Percentiles rank a stretch among this genome's conserved stretches.
These are phyloP conservation scores for Harmothoe impar DNA, from an alignment of 2,888 invertebrate genomes.

Conservation along the genomic window DNA sequence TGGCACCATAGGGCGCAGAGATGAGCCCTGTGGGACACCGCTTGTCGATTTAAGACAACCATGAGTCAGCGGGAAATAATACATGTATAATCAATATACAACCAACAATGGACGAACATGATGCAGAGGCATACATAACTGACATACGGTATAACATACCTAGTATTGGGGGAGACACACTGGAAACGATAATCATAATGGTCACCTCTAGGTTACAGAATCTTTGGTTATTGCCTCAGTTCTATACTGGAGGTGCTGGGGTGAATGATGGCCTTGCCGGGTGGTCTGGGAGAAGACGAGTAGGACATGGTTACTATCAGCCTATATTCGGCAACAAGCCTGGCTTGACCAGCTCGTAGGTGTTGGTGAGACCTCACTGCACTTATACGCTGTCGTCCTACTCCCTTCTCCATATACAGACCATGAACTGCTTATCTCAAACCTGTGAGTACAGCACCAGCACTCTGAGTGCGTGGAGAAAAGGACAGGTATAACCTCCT, in stretches of 20 bases:
- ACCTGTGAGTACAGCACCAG: conserved; percentile 12
- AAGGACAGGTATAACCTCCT: not conserved
- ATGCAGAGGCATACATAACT: not conserved
- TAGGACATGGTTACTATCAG: too few species aligned
- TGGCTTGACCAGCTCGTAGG: not conserved
- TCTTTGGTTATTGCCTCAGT: not conserved
- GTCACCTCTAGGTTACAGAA: not conserved
- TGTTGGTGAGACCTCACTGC: not conserved
- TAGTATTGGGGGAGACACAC: too few species aligned
- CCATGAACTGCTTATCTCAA: not conserved
- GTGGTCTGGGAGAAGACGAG: not conserved
- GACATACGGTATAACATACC: not conserved
- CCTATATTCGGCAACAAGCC: not conserved
- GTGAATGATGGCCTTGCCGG: not conserved
- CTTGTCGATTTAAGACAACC: not conserved
- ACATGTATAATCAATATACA: not conserved
- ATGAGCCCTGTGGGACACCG: not conserved
- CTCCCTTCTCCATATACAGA: not conserved
- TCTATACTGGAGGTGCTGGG: too few species aligned
- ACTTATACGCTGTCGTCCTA: not conserved
- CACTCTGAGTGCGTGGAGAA: not conserved
- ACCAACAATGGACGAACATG: not conserved
- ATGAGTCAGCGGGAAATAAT: not conserved
- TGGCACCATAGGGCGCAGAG: not conserved
- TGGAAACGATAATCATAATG: too few species aligned